Percentiles rank a stretch among this genome's conserved stretches.
These are phyloP conservation scores for Takifugu bimaculatus DNA, from an alignment of 2,113 vertebrate genomes.

Conservation along the genomic window DNA sequence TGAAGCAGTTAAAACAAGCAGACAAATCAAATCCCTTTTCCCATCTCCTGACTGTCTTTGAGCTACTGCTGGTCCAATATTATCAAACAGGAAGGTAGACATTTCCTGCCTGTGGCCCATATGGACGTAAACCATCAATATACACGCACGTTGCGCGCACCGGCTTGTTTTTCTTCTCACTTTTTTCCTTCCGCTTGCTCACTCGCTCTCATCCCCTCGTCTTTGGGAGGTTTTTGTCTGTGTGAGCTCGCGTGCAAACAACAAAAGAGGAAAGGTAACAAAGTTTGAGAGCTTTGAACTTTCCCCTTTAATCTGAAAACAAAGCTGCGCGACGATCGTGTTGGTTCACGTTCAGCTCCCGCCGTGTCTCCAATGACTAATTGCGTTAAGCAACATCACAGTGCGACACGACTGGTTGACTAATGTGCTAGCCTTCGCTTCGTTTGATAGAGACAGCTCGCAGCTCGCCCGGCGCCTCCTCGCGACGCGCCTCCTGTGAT, in stretches of 20 bases:
- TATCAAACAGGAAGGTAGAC: conserved; percentile 56
- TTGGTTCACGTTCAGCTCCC: conserved; percentile 59
- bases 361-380: conserved; percentile 52
- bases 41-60: conserved; percentile 32
- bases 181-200: conserved; percentile 28
- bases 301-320: conserved; percentile 55
- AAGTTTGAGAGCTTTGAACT: conserved; percentile 53
- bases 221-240: neutral
- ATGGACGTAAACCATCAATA: conserved; percentile 42
- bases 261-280: conserved; percentile 29
- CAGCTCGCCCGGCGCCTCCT: conserved; percentile 14
- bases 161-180: neutral
- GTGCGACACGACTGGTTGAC: conserved; percentile 53
- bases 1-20: conserved; percentile 59
- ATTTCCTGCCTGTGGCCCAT: conserved; percentile 46
- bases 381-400: conserved; percentile 54
- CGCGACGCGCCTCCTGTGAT: conserved; percentile 41
- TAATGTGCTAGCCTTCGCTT: conserved; percentile 50
- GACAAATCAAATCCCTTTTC: conserved; percentile 46
- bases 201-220: conserved; percentile 17
- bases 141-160: neutral
- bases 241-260: conserved; percentile 24
- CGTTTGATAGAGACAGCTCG: conserved; percentile 43
- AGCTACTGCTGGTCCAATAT: conserved; percentile 49
- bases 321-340: conserved; percentile 50